Evolutionary conservation across 2,113 vertebrate species (phyloP).

Genomic region (Recurvirostra avosetta): DNA sequence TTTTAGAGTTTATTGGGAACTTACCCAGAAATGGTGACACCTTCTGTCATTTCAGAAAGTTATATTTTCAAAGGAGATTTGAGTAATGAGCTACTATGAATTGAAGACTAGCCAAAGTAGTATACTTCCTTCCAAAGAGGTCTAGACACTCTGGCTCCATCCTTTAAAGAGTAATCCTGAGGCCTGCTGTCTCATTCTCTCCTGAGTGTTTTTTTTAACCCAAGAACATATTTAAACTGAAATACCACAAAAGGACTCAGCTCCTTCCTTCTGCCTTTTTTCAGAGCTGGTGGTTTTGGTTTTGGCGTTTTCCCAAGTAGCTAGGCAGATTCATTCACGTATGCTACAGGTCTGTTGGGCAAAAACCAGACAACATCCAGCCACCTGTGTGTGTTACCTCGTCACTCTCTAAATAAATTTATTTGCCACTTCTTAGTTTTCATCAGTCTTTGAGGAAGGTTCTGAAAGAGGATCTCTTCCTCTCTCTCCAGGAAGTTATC

Average conservation of each 20-base stretch:
- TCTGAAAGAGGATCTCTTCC: not conserved
- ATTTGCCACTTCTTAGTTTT: not conserved
- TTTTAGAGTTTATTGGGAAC: not conserved
- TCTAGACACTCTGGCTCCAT: slow-evolving; percentile 9
- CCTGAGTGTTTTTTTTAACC: not conserved
- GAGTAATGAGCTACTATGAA: not conserved
- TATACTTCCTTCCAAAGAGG: not conserved
- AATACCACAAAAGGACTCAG: not conserved
- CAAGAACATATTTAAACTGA: not conserved
- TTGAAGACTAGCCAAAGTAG: not conserved
- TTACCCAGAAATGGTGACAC: not conserved
- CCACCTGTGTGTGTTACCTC: not conserved
- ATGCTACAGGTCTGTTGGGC: not conserved
- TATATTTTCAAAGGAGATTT: not conserved
- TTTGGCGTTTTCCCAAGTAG: not conserved
- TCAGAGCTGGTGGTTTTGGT: not conserved
- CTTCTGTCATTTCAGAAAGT: not conserved
- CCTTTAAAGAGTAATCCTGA: not conserved
- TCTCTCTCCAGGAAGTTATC: not conserved
- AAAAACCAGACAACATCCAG: not conserved
- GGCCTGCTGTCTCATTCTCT: not conserved
- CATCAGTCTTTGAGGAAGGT: not conserved
- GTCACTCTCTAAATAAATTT: not conserved
- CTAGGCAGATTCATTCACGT: not conserved
- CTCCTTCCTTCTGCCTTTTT: not conserved